Conservation (phyloP, 2,888 invertebrate species). For the Anoplius nigerrimus region DNA sequence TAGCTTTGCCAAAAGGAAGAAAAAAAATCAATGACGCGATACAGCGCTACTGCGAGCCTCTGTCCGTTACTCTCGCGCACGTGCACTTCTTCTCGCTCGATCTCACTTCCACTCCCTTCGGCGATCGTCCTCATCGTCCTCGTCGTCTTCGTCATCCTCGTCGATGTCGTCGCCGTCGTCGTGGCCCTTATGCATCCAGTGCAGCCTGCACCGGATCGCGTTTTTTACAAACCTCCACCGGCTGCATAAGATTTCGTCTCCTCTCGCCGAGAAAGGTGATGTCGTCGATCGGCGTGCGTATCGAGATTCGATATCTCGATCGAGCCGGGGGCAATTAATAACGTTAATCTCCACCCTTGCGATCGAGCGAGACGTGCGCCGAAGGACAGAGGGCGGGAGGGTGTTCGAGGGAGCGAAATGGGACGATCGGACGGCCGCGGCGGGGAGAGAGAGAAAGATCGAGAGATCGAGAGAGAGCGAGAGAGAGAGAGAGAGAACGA, state of each 20-base stretch:
- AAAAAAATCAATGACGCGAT: slow-evolving; percentile 6
- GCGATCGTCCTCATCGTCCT: neutral
- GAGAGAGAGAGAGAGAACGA: no score
- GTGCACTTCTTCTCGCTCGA: slow-evolving; percentile 3
- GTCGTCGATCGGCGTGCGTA: slow-evolving; percentile 30
- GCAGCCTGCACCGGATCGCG: slow-evolving; percentile 7
- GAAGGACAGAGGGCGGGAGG: neutral
- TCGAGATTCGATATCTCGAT: slow-evolving; percentile 50
- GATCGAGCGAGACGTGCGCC: slow-evolving; percentile 2
- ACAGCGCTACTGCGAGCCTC: neutral
- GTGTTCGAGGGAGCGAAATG: neutral
- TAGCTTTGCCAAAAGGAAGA: slow-evolving; percentile 2
- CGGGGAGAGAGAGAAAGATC: neutral
- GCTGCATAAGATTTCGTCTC: slow-evolving; percentile 38
- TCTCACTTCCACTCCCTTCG: slow-evolving; percentile 5
- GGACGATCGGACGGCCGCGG: no score
- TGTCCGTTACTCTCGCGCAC: neutral
- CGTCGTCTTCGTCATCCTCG: neutral
- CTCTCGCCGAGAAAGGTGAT: slow-evolving; percentile 47
- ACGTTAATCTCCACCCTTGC: slow-evolving; percentile 33
- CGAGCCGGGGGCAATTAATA: slow-evolving; percentile 46
- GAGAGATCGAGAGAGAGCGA: neutral
- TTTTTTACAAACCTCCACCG: slow-evolving; percentile 33
- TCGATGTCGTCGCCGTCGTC: neutral
- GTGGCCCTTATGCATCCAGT: slow-evolving; percentile 40